Evolutionary conservation across 2,113 vertebrate genomes (phyloP), one percentile per base, ranked within the genome.

Genomic region (Pseudorasbora parva): DNA sequence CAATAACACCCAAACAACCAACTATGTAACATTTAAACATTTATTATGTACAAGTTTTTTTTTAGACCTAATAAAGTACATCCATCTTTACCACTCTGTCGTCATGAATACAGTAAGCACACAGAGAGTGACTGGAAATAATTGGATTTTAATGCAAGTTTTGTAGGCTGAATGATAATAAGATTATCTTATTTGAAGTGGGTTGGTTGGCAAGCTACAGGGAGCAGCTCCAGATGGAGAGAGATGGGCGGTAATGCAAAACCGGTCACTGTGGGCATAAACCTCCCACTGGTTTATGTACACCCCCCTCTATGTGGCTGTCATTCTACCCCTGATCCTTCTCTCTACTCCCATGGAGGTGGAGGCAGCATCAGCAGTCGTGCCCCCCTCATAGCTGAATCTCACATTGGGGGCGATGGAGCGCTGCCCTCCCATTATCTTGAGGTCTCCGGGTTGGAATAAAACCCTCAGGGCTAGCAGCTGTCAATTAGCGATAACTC

Each of bases 401-500:
- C 84, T 91, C 92, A 91, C 91, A 92, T 91, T 91, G 94, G 94
- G 78, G 95, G 95, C 93, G 95, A 96, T 90, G 93, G 92, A 95
- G 94, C 93, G 90, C 94, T 97, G 96, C 95, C 96, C 96, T 96
- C 94, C 95, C 95, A 96, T 97, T 96, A 96, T 94, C 93, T 91
- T 91, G 91, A 92, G 95, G 96, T 95, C 95, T 93, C 92, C 91
- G 95, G 97, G 97, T 97, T 97, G 96, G 95, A 95, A 95, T 95
- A 93, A 95, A 96, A 95, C 96, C 97, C 96, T 94, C 91, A 95
- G 96, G 97, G 96, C 95, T 95, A 96, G 95, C 96, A 97, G 97
- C 97, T 98, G 96, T 98, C 97, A 98, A 97, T 98, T 97, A 98
- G 95, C 94, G 96, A 96, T 95, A 97, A 95, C 96, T 96, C 93